A percentile compares a stretch with the other conserved stretches of the same genome.
phyloP scores from a whole-genome alignment of 2,797 vertebrate genomes.

The Epinephelus coioides region DNA sequence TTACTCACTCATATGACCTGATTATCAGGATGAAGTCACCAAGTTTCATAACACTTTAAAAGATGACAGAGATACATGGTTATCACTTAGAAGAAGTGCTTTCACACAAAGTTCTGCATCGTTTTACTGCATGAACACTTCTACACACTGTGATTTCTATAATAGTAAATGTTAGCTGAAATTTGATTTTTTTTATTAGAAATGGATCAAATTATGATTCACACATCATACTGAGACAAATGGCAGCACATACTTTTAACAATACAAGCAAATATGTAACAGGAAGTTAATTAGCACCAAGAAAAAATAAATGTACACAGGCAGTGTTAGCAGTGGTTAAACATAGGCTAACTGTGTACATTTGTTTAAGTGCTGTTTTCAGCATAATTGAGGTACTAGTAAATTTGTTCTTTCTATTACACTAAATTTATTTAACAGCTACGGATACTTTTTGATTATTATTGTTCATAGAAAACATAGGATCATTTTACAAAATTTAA shows the following conservation, averaged over 20 bases:
- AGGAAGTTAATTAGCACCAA: neutral
- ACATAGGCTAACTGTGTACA: neutral
- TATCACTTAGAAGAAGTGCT: neutral
- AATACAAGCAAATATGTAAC: neutral
- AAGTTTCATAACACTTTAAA: neutral
- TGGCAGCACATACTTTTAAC: neutral
- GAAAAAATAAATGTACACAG: neutral
- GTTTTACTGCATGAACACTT: neutral
- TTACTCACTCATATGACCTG: neutral
- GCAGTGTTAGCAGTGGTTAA: neutral
- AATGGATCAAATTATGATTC: neutral
- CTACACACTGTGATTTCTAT: neutral
- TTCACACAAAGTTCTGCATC: neutral
- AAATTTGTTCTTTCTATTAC: neutral
- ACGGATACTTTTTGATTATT: too few relatives aligned
- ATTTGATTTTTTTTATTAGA: neutral
- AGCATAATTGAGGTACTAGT: neutral
- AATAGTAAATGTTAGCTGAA: neutral
- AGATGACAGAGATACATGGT: neutral
- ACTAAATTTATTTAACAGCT: neutral
- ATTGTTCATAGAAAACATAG: neutral
- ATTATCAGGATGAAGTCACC: constrained; percentile 3
- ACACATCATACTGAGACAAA: neutral
- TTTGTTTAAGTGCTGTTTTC: neutral
- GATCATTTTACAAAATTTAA: neutral